Percentiles rank a stretch among this genome's conserved stretches.
phyloP scores from a whole-genome alignment of 2,888 invertebrate genomes.

The Cremastinae sp. region DNA sequence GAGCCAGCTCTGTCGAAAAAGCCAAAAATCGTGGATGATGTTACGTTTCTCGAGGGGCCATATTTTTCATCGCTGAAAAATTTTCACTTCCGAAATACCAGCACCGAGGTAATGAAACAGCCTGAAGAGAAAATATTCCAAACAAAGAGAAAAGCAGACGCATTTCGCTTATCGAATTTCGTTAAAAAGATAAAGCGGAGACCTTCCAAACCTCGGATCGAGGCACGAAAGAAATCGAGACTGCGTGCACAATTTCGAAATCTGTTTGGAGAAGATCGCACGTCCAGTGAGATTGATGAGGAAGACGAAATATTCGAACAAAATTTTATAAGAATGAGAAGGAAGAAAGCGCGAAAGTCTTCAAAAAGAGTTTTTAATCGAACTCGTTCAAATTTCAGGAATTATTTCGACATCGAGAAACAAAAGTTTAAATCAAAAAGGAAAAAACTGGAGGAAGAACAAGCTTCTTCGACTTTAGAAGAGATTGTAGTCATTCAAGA shows the following conservation, averaged over 20 bases:
- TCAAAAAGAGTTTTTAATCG: slow-evolving; percentile 9
- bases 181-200: neutral
- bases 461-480: neutral
- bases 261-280: slow-evolving; percentile 32
- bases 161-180: neutral
- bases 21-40: slow-evolving; percentile 48
- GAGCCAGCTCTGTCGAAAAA: neutral
- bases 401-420: neutral
- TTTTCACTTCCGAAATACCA: neutral
- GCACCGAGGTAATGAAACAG: neutral
- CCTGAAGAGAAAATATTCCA: neutral
- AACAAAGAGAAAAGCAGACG: neutral
- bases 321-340: neutral
- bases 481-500: neutral
- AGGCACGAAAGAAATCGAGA: slow-evolving; percentile 5
- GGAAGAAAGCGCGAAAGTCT: slow-evolving; percentile 10
- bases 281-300: slow-evolving; percentile 39
- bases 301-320: slow-evolving; percentile 27
- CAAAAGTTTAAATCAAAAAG: neutral
- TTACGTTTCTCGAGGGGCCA: slow-evolving; percentile 51
- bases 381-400: neutral
- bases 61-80: slow-evolving; percentile 4
- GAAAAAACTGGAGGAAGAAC: neutral
- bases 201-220: no score
- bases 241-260: slow-evolving; percentile 28